Base-by-base conservation (phyloP, 1,140 invertebrate species). In the Drosophila pseudoananassae region DNA sequence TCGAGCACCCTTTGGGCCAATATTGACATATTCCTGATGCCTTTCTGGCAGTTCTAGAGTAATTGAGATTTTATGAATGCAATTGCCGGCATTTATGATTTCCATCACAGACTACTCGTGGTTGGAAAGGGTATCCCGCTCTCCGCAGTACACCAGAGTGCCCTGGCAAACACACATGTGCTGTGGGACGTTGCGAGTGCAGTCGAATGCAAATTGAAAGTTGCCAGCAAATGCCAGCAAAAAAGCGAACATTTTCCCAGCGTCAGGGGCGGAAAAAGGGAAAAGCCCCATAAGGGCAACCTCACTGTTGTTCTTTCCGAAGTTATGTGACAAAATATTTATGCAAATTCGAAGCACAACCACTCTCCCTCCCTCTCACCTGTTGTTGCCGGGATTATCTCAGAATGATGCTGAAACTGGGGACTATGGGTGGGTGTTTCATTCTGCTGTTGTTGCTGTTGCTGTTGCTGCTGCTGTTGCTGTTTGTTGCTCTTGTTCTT, bases 401-500 rank as follows among this genome's bases (percentile, higher is more conserved):
- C 72, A 36, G 65, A 20, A 36, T 61, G 74, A 64, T 66, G 79
- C n/a, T 78, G 79, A 15, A 61, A 61, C 14, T 78, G 75, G 10
- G 83, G 55, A 68, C 79, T 73, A 12, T 72, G 76, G 53, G 50
- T 74, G 7, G 82, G 71, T 46, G 74, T 76, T 47, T 49, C 60
- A 51, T 56, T 54, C 40, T 78, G 80, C 23, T 70, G 49, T 0
- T 76, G 60, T 0, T 82, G 74, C 1, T 84, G 83, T 0, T 90
- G 85, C 0, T 76, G 71, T 0, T 84, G 80, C 0, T 83, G 80
- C 1, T 84, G 80, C 1, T 84, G 81, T n/a, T 85, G 82, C 9
- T 88, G 70, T 14, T 85, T 88, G 61, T 69, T 83, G 50, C 52
- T 88, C 14, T 90, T 75, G 92, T 85, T 94, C 92, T 93, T 94